phyloP scores from a whole-genome alignment of 92 coral and sea anemone genomes.

The Siderastrea siderea region DNA sequence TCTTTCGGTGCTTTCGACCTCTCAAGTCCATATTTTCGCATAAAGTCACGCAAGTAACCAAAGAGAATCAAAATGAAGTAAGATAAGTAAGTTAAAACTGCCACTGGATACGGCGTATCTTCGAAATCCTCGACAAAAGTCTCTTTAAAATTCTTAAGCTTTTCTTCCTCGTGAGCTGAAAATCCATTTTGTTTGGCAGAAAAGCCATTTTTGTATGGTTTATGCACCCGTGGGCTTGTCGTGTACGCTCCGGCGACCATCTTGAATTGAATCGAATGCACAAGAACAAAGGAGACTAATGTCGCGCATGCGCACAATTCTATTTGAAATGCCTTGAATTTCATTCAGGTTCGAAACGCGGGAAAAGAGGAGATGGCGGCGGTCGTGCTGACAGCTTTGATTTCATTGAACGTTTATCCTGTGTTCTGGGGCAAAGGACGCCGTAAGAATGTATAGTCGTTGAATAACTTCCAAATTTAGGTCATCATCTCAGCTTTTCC shows the following conservation, averaged over 20 bases:
- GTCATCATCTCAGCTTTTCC: no score
- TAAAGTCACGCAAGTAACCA: constrained; percentile 93
- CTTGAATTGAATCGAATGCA: constrained; percentile 11
- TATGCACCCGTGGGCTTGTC: constrained; percentile 34
- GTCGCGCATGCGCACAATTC: no score
- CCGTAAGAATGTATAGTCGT: no score
- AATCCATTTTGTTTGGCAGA: constrained; percentile 75
- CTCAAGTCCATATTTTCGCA: constrained; percentile 94
- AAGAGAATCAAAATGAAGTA: constrained; percentile 90
- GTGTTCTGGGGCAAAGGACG: no score
- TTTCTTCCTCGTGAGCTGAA: constrained; percentile 53
- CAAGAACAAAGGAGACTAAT: no score
- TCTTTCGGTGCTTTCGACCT: constrained; percentile 89
- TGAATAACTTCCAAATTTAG: no score
- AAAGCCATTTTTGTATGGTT: constrained; percentile 78
- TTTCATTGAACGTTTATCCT: no score
- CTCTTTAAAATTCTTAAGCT: constrained; percentile 39
- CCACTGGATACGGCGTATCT: constrained; percentile 90
- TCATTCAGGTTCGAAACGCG: no score
- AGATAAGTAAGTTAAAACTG: constrained; percentile 91
- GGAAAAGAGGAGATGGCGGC: no score
- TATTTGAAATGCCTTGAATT: no score
- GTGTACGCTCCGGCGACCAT: constrained; percentile 70
- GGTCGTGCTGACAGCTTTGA: no score
- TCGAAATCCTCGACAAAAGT: constrained; percentile 92